These are phyloP conservation scores for Biston stratarius DNA, from an alignment of 2,888 invertebrate species.

Conservation along the genomic window DNA sequence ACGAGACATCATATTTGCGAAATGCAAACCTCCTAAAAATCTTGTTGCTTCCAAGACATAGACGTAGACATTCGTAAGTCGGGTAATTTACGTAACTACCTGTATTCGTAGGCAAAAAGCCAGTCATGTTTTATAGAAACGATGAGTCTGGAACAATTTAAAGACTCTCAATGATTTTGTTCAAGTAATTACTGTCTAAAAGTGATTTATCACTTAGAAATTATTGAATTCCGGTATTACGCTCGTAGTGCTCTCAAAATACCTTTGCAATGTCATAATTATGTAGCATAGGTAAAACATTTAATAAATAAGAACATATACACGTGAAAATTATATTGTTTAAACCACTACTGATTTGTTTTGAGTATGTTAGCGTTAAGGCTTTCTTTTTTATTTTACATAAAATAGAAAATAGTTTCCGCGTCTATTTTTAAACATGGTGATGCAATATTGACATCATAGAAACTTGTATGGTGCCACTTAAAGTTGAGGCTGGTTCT, in stretches of 20 bases:
- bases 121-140: constrained; percentile 33
- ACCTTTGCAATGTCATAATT: not conserved
- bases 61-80: constrained; percentile 37
- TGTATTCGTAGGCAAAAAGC: constrained; percentile 39
- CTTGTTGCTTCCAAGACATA: constrained; percentile 38
- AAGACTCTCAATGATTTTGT: constrained; percentile 22
- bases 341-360: not conserved
- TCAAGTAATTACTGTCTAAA: constrained; percentile 33
- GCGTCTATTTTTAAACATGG: constrained; percentile 34
- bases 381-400: constrained; percentile 31
- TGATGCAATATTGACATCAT: constrained; percentile 44
- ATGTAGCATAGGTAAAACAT: not conserved
- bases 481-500: constrained; percentile 24
- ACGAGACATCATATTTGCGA: constrained; percentile 38
- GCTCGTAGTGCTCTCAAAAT: not conserved
- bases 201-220: constrained; percentile 28
- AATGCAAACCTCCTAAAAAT: constrained; percentile 43
- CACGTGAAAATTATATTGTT: not conserved
- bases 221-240: constrained; percentile 20
- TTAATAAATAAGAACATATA: not conserved
- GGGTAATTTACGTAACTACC: constrained; percentile 40
- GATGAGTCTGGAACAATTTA: constrained; percentile 26
- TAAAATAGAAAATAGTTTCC: constrained; percentile 30
- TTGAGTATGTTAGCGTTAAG: not conserved
- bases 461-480: constrained; percentile 29